Evolutionary conservation across 2,888 invertebrate species (phyloP).

Genomic region (Teinopalpus imperialis): DNA sequence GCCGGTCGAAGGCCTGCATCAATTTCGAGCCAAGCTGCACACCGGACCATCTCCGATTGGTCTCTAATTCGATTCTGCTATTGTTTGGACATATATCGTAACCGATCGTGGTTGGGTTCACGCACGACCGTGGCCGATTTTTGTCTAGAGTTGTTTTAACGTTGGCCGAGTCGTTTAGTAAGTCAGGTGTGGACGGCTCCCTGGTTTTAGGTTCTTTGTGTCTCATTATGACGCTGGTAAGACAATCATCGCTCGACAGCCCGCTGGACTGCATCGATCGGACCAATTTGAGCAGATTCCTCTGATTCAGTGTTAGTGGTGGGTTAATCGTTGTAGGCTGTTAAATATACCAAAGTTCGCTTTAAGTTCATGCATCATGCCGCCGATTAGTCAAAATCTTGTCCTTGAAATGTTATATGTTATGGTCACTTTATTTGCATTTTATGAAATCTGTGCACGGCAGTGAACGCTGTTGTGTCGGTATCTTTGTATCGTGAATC

Average conservation of each 20-base stretch:
- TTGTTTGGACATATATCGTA: conserved; percentile 76
- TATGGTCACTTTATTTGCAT: conserved; percentile 74
- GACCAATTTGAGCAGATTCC: conserved; percentile 81
- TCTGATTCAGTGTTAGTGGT: conserved; percentile 81
- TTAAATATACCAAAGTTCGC: conserved; percentile 73
- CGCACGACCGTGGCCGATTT: conserved; percentile 86
- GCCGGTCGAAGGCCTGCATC: conserved; percentile 87
- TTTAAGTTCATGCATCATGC: conserved; percentile 78
- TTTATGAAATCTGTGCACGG: conserved; percentile 80
- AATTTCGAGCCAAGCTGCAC: conserved; percentile 86
- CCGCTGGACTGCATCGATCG: conserved; percentile 82
- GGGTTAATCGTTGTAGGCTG: conserved; percentile 80
- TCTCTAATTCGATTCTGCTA: conserved; percentile 69
- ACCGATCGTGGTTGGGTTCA: conserved; percentile 78
- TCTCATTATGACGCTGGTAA: conserved; percentile 75
- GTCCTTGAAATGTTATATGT: conserved; percentile 33
- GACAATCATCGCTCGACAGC: conserved; percentile 79
- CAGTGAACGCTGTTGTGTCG: conserved; percentile 54
- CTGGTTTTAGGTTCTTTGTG: conserved; percentile 73
- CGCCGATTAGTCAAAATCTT: conserved; percentile 48
- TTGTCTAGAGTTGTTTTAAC: conserved; percentile 75
- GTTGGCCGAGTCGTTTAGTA: conserved; percentile 80
- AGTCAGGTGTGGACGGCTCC: conserved; percentile 82
- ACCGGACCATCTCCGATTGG: conserved; percentile 87
- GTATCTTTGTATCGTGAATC: conserved; percentile 58